Percentiles rank a stretch among this genome's conserved stretches.
These are phyloP conservation scores for Machimus rusticus DNA, from an alignment of 2,888 invertebrate genomes.

Conservation along the genomic window DNA sequence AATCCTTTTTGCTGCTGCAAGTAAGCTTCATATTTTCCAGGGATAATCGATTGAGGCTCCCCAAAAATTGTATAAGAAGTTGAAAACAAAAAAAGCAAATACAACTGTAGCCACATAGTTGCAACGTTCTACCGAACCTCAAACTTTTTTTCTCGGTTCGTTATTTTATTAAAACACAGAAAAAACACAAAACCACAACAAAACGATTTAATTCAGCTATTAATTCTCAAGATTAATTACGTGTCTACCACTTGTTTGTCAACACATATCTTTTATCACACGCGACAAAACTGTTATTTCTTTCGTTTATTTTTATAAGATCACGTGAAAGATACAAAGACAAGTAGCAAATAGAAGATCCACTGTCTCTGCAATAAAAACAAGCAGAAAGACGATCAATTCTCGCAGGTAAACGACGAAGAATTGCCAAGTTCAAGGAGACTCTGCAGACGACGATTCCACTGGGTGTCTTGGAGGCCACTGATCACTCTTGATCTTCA, in stretches of 20 bases:
- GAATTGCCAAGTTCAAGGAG: constrained; percentile 9
- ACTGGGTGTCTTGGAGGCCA: constrained; percentile 49
- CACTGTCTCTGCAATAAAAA: background rate
- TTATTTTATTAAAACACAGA: background rate
- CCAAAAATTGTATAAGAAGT: constrained; percentile 36
- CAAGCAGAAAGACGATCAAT: background rate
- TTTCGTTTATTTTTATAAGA: background rate
- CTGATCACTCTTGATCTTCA: constrained; percentile 49
- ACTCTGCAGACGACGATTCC: constrained; percentile 39
- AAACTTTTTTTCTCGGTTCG: background rate
- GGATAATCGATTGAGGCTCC: constrained; percentile 51
- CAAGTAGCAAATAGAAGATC: background rate
- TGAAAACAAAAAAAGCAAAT: background rate
- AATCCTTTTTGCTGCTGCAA: constrained; percentile 50
- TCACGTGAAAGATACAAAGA: background rate
- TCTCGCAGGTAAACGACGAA: background rate
- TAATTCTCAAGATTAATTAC: background rate
- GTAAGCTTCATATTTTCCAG: constrained; percentile 59
- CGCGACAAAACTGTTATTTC: background rate
- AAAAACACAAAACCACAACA: background rate
- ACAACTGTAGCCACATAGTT: constrained; percentile 23
- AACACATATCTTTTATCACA: constrained; percentile 3
- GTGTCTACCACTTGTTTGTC: constrained; percentile 14
- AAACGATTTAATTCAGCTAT: background rate
- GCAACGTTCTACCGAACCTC: background rate